A percentile compares a stretch with the other conserved stretches of the same genome.
Evolutionary conservation across 1,140 invertebrate genomes (phyloP).

Genomic region (Hirudo medicinalis): DNA sequence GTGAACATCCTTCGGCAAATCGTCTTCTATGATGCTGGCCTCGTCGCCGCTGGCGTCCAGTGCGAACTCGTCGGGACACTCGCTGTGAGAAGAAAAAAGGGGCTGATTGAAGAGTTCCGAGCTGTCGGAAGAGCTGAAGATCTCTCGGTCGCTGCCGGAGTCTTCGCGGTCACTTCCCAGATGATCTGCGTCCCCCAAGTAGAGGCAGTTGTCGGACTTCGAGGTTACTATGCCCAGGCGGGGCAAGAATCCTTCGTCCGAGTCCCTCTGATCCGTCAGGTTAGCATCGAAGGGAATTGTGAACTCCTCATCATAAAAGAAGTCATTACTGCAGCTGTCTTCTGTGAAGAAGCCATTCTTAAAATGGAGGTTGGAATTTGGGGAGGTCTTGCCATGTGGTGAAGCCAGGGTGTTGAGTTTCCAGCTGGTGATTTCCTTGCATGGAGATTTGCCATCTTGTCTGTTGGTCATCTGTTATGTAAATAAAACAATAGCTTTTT

Average conservation of each 20-base stretch:
- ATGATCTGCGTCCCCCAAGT: conserved; percentile 17
- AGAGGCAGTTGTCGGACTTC: conserved; percentile 22
- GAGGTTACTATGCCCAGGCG: conserved; percentile 1
- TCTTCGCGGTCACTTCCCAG: conserved; percentile 30
- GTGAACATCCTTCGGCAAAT: conserved; percentile 3
- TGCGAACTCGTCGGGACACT: conserved; percentile 16
- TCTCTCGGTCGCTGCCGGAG: conserved; percentile 35
- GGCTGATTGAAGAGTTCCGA: conserved; percentile 31
- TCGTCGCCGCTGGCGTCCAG: conserved; percentile 1
- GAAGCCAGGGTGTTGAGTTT: too few relatives aligned
- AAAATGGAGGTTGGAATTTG: too few relatives aligned
- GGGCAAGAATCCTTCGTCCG: conserved; percentile 1
- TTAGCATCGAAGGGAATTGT: conserved; percentile 21
- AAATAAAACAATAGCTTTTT: too few relatives aligned
- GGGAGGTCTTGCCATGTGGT: too few relatives aligned
- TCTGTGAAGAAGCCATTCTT: conserved; percentile 13
- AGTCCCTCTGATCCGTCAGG: conserved; percentile 8
- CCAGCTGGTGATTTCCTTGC: too few relatives aligned
- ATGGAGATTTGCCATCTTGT: too few relatives aligned
- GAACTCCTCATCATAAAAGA: conserved; percentile 25
- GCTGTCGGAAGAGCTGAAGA: conserved; percentile 31
- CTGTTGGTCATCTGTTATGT: too few relatives aligned
- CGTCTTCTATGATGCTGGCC: conserved; percentile 3
- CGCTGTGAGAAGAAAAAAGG: conserved; percentile 24
- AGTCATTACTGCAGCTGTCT: conserved; percentile 23